These are phyloP conservation scores for Hippocampus mohnikei DNA, from an alignment of 2,113 vertebrate species.

Conservation along the genomic window DNA sequence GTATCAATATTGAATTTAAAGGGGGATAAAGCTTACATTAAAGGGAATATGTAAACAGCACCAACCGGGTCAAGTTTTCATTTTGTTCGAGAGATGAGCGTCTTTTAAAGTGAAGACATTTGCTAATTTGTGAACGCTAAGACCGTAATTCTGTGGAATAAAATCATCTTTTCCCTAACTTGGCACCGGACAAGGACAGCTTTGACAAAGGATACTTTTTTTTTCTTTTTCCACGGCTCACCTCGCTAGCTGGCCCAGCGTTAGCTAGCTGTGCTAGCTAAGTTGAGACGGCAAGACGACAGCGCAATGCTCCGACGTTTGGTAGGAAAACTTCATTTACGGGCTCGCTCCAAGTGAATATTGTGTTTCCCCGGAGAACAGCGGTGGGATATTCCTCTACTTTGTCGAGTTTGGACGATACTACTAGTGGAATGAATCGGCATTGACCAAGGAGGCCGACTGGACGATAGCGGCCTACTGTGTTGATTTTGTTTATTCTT, in stretches of 20 bases:
- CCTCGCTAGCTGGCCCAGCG: constrained; percentile 66
- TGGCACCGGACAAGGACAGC: constrained; percentile 72
- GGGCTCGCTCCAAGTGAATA: constrained; percentile 32
- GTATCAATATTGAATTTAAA: constrained; percentile 71
- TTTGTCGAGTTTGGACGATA: constrained; percentile 37
- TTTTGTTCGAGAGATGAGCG: constrained; percentile 74
- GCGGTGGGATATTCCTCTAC: constrained; percentile 5
- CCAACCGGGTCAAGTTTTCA: constrained; percentile 80
- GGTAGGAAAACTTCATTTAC: constrained; percentile 47
- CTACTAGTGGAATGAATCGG: constrained; percentile 63
- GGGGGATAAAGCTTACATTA: constrained; percentile 74
- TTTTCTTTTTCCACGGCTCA: constrained; percentile 58
- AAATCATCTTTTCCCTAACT: constrained; percentile 64
- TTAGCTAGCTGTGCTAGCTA: constrained; percentile 72
- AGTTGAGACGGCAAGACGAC: constrained; percentile 56
- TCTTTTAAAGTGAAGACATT: constrained; percentile 66
- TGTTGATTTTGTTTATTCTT: constrained; percentile 53
- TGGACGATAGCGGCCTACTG: constrained; percentile 64
- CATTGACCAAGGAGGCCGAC: constrained; percentile 51
- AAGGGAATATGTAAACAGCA: constrained; percentile 80
- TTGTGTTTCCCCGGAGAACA: constrained; percentile 20
- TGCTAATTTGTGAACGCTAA: constrained; percentile 68
- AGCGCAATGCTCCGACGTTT: constrained; percentile 57
- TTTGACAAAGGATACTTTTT: constrained; percentile 65
- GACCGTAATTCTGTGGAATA: constrained; percentile 64